Conservation (phyloP, 1,140 invertebrate species). For the Nautilus pompilius region DNA sequence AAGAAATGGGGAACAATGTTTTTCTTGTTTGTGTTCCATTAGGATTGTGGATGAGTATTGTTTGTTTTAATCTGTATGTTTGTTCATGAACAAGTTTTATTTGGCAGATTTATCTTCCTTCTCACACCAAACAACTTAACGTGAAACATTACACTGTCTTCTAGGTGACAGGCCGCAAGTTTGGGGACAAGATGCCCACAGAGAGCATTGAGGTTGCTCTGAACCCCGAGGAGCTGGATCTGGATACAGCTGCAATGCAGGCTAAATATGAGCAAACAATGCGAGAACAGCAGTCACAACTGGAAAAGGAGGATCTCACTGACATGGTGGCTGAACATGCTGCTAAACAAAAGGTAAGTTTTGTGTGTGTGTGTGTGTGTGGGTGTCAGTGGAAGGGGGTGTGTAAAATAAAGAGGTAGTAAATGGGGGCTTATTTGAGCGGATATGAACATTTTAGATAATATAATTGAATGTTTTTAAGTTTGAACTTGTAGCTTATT, state of each 20-base stretch:
- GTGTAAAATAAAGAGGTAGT: not conserved
- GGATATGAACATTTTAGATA: not conserved
- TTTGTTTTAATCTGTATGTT: too few relatives aligned
- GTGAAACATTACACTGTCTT: too few relatives aligned
- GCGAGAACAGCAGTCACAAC: slow-evolving; percentile 81
- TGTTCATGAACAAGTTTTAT: too few relatives aligned
- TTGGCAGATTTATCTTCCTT: too few relatives aligned
- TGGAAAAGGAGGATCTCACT: slow-evolving; percentile 91
- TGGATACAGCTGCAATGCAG: slow-evolving; percentile 91
- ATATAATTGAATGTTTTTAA: not conserved
- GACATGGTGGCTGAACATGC: slow-evolving; percentile 99
- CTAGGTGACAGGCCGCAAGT: slow-evolving; percentile 34
- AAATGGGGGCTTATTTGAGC: not conserved
- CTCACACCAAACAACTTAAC: too few relatives aligned
- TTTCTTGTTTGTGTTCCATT: too few relatives aligned
- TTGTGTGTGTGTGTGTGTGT: not conserved
- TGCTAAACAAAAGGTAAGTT: slow-evolving; percentile 69
- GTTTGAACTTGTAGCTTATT: not conserved
- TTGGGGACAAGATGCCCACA: slow-evolving; percentile 34
- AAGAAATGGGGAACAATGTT: too few relatives aligned
- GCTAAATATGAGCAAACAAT: slow-evolving; percentile 95
- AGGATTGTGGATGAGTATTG: too few relatives aligned
- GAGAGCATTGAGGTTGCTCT: slow-evolving; percentile 84
- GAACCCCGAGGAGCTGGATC: slow-evolving; percentile 94
- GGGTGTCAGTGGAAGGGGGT: not conserved